Evolutionary conservation across 2,113 vertebrate species (phyloP), one percentile per base, ranked within the genome.

Genomic region (Calyptomena viridis): DNA sequence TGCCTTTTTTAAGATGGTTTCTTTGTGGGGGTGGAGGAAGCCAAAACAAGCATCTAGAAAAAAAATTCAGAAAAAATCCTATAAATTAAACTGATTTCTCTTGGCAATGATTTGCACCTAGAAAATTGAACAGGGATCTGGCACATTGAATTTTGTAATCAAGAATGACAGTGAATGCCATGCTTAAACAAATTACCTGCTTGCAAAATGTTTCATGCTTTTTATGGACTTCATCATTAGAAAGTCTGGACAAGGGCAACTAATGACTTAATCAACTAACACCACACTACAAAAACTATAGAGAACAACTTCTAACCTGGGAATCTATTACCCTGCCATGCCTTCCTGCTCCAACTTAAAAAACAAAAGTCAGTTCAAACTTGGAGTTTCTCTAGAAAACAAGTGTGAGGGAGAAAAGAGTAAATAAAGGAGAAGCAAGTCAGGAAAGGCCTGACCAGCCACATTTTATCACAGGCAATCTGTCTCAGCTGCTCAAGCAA

Each of bases 131-230:
- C 6, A 49, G 37, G 9, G 30, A 80, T n/a, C 39, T 46, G 22
- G 22, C 31, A 89, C 12, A 21, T 5, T 39, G 33, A 76, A 53
- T 55, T 84, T 47, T 44, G 11, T 22, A 46, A 73, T 24, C n/a
- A 58, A n/a, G 27, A 73, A 25, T 31, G 14, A 27, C 55, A 69
- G 37, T 0, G 0, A 53, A 1, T 74, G 53, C 20, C 55, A 25
- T 25, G 21, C 31, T 40, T 60, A 60, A 93, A 92, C 14, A 63
- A 42, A 55, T 55, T 47, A 47, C 1, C 9, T 56, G 44, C 55
- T 69, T 67, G 31, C 30, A 84, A 22, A 39, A 58, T 12, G 2
- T 31, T 64, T 59, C 52, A 60, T 12, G 14, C 11, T 71, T 64
- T 8, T 49, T 77, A 35, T 0, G 5, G n/a, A 87, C 42, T 75